phyloP scores from a whole-genome alignment of 1,140 invertebrate genomes.

The Drosophila melanica region DNA sequence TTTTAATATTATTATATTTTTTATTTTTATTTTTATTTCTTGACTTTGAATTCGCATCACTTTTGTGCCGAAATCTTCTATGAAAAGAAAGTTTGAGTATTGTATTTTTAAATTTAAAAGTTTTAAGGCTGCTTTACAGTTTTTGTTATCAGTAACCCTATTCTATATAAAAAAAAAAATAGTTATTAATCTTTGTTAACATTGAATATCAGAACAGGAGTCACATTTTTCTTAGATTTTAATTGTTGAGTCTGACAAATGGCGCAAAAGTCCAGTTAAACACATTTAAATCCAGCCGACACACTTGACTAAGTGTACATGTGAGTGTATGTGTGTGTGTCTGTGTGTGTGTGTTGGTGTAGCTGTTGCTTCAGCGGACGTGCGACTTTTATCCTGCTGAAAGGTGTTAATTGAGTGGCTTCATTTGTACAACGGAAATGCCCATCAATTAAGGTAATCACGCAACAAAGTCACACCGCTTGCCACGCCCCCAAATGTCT shows the following conservation, averaged over 20 bases:
- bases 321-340: neutral
- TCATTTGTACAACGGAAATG: slow-evolving; percentile 79
- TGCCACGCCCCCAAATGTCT: slow-evolving; percentile 50
- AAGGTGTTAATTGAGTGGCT: slow-evolving; percentile 83
- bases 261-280: slow-evolving; percentile 9
- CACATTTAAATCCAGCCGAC: slow-evolving; percentile 12
- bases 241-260: slow-evolving; percentile 10
- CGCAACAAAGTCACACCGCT: slow-evolving; percentile 76
- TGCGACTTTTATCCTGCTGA: slow-evolving; percentile 74
- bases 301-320: neutral
- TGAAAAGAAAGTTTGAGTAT: no score
- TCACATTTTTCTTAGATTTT: neutral
- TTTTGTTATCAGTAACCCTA: no score
- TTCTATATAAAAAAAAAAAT: no score
- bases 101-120: no score
- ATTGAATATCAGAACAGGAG: neutral
- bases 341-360: slow-evolving; percentile 15
- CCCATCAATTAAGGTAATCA: slow-evolving; percentile 82
- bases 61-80: no score
- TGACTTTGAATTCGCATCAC: no score
- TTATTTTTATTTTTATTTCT: no score
- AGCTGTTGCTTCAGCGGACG: slow-evolving; percentile 48
- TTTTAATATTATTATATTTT: no score
- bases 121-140: no score
- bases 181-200: no score